These are phyloP conservation scores for Harmothoe impar DNA, from an alignment of 2,888 invertebrate genomes.

Conservation along the genomic window DNA sequence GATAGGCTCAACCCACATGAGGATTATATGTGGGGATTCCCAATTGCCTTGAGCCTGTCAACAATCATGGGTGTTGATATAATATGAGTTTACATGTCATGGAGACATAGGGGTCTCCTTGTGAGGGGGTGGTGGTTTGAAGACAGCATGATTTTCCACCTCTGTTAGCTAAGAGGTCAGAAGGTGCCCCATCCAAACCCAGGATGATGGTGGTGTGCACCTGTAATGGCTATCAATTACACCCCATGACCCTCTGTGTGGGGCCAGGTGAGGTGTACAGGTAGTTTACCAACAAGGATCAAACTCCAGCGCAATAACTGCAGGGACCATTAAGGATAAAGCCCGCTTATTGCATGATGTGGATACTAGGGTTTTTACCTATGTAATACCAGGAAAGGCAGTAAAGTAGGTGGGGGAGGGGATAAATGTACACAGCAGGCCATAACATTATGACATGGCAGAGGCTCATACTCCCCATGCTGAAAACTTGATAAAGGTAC, in stretches of 20 bases:
- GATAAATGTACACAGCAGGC: no score
- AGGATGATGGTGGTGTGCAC: neutral
- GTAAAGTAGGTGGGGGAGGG: no score
- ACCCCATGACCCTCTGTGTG: neutral
- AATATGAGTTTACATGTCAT: constrained; percentile 20
- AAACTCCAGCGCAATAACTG: neutral
- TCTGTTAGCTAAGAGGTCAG: neutral
- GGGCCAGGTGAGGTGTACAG: neutral
- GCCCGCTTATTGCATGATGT: no score
- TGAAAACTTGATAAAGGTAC: no score
- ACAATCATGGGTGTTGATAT: neutral
- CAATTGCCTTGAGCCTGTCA: neutral
- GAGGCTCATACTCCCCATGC: no score
- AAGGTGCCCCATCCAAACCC: neutral
- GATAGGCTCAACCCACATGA: neutral
- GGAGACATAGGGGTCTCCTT: neutral
- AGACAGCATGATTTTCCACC: constrained; percentile 3
- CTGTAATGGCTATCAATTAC: constrained; percentile 22
- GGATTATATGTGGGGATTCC: neutral
- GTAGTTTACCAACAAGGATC: neutral
- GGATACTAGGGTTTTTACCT: no score
- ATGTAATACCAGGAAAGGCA: no score
- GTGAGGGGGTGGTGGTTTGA: neutral
- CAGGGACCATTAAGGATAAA: no score
- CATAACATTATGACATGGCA: neutral